These are phyloP conservation scores for Macquaria australasica DNA, from an alignment of 2,113 vertebrate genomes.

Conservation along the genomic window DNA sequence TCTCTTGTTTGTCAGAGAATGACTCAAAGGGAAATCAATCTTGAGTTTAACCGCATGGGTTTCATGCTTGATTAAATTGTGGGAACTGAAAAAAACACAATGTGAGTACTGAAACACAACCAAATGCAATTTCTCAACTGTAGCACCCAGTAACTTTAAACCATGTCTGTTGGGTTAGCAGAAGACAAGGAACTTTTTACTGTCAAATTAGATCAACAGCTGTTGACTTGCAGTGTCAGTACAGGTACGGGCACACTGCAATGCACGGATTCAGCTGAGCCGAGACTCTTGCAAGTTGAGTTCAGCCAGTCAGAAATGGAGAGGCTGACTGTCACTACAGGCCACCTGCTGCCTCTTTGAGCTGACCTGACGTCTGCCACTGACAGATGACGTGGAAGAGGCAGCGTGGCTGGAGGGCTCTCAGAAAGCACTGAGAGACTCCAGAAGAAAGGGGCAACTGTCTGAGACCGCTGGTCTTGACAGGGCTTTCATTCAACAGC, in stretches of 20 bases:
- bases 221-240: slow-evolving; percentile 20
- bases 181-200: slow-evolving; percentile 51
- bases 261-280: slow-evolving; percentile 4
- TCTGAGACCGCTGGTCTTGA: slow-evolving; percentile 68
- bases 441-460: slow-evolving; percentile 73
- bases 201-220: slow-evolving; percentile 49
- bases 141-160: slow-evolving; percentile 19
- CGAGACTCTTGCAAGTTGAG: slow-evolving; percentile 4
- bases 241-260: slow-evolving; percentile 7
- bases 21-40: slow-evolving; percentile 57
- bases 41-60: slow-evolving; percentile 35
- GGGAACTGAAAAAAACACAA: slow-evolving; percentile 22
- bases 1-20: slow-evolving; percentile 14
- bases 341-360: slow-evolving; percentile 71
- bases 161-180: background rate
- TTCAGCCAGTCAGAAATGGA: slow-evolving; percentile 38
- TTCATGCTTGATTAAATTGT: slow-evolving; percentile 50
- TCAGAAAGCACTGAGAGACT: slow-evolving; percentile 50
- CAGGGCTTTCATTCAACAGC: slow-evolving; percentile 73
- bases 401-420: slow-evolving; percentile 64
- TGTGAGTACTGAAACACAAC: slow-evolving; percentile 50
- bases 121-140: slow-evolving; percentile 16
- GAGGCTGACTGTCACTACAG: slow-evolving; percentile 48
- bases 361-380: slow-evolving; percentile 68
- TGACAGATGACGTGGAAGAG: slow-evolving; percentile 75